Evolutionary conservation across 92 coral and sea anemone genomes (phyloP).

Genomic region (Bergia sp.): DNA sequence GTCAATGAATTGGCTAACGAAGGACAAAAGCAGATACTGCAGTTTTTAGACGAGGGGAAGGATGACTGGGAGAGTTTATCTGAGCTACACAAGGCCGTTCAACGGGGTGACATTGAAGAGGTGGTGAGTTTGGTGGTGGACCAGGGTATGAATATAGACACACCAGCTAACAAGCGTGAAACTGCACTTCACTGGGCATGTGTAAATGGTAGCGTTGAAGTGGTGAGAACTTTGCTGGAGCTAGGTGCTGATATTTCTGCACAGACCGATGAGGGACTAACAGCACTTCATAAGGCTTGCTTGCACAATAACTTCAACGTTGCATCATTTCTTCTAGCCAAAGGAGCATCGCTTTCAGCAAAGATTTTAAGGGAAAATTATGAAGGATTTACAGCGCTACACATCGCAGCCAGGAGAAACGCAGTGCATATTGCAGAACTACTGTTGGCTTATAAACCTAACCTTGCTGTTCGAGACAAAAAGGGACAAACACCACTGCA

Average conservation of each 20-base stretch:
- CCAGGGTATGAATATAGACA: slow-evolving; percentile 11
- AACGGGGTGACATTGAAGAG: slow-evolving; percentile 5
- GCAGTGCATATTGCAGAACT: slow-evolving; percentile 3
- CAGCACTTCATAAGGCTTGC: slow-evolving; percentile 29
- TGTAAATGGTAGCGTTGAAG: slow-evolving; percentile 18
- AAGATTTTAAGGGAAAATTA: background rate
- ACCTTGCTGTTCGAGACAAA: background rate
- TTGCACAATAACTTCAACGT: slow-evolving; percentile 22
- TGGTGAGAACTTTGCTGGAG: background rate
- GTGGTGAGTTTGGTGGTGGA: slow-evolving; percentile 21
- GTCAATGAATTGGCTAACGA: background rate
- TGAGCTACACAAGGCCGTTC: slow-evolving; percentile 25
- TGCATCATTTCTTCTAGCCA: background rate
- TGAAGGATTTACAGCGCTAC: slow-evolving; percentile 1
- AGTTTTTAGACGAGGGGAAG: background rate
- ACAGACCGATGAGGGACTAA: slow-evolving; percentile 2
- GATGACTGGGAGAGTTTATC: slow-evolving; percentile 18
- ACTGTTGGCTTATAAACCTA: background rate
- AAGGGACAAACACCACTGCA: slow-evolving; percentile 23
- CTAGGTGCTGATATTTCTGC: slow-evolving; percentile 8
- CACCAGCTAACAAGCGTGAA: background rate
- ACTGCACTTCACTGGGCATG: slow-evolving; percentile 41
- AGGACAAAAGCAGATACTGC: slow-evolving; percentile 10
- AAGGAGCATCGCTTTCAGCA: background rate
- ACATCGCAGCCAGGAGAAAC: slow-evolving; percentile 13